Percentiles rank a stretch among this genome's conserved stretches.
Conservation (phyloP, 2,888 invertebrate species). For the Chironomus riparius region DNA sequence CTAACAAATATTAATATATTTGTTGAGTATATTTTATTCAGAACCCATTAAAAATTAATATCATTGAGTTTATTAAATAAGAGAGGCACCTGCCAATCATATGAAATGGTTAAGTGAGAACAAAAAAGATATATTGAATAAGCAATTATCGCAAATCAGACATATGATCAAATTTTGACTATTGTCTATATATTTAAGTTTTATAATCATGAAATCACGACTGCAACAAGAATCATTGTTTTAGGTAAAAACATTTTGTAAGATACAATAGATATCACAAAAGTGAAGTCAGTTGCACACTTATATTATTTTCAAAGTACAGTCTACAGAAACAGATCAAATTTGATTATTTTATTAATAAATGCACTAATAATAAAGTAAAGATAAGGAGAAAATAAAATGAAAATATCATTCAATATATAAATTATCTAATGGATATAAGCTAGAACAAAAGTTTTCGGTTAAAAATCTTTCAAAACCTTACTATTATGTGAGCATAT, state of each 20-base stretch:
- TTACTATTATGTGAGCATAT: neutral
- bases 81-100: conserved; percentile 26
- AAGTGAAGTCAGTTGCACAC: too few relatives aligned
- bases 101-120: neutral
- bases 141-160: conserved; percentile 19
- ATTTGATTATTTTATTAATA: neutral
- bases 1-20: neutral
- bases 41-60: neutral
- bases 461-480: too few relatives aligned
- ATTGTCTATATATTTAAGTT: too few relatives aligned
- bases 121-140: neutral
- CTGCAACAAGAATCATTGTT: too few relatives aligned
- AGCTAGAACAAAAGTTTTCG: neutral
- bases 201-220: too few relatives aligned
- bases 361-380: neutral
- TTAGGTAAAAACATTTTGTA: too few relatives aligned
- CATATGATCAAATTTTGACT: neutral
- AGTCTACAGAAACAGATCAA: too few relatives aligned
- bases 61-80: neutral
- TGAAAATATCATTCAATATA: neutral
- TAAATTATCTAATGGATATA: neutral
- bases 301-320: neutral
- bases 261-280: too few relatives aligned
- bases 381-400: neutral
- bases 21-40: neutral